Base-by-base conservation (phyloP, 1,140 invertebrate genomes). In the Pseudachorutes palmiensis region DNA sequence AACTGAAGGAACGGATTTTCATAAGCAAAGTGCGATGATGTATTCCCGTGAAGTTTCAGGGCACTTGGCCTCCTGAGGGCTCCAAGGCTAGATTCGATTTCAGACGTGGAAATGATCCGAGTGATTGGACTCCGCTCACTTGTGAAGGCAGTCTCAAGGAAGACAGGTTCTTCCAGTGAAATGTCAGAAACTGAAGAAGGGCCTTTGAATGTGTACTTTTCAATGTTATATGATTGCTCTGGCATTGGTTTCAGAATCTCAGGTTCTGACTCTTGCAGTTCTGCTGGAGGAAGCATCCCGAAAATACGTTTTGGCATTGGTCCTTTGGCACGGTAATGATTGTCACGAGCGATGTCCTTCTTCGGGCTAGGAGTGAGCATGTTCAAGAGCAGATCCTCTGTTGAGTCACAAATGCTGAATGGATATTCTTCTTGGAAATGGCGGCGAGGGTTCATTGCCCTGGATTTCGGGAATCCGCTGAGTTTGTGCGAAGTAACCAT, bases 1-100 rank as follows among this genome's bases (percentile, higher is more conserved):
- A 74, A 49, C n/a, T 71, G 63, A n/a, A 74, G 48, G 28, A 31
- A 62, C 2, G 72, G 72, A 64, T 74, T 74, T 45, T 74, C 72
- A 64, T 74, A 74, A 5, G 66, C 72, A 61, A 60, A 73, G 9
- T 41, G 32, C 24, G 31, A 19, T 14, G 61, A 9, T 5, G 32
- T 3, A 41, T 26, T 24, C 19, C 3, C 26, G 12, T 9, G 2
- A 26, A 26, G 3, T 41, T 41, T 63, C 33, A 9, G 61, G 22
- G 36, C 24, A 5, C 41, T n/a, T 24, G 65, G 65, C 0, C 58
- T 19, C 3, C 29, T 61, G 5, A n/a, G 59, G 19, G 41, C 60
- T 1, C 63, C 58, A 0, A 68, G 29, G 1, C 33, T 63, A 14
- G 62, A 62, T 62, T 74, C 69, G 22, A 71, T 30, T 67, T 74